Conservation (phyloP, 2,888 invertebrate genomes). For the Perdita meconis region DNA sequence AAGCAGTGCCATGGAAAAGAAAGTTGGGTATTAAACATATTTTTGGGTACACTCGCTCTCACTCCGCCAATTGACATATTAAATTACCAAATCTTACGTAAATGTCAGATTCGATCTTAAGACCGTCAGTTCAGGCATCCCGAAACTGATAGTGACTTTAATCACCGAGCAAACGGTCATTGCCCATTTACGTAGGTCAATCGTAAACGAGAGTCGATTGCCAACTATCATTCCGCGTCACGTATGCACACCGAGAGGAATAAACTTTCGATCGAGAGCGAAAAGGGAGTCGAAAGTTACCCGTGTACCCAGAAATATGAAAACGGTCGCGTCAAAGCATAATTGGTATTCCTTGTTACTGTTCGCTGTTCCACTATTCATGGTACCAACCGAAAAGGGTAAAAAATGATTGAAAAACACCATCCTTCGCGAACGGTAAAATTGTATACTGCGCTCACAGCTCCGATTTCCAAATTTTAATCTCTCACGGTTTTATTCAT, state of each 20-base stretch:
- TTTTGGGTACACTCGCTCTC: not conserved
- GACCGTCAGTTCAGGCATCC: not conserved
- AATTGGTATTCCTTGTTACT: conserved; percentile 18
- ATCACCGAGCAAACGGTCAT: conserved; percentile 2
- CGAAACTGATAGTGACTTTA: conserved; percentile 7
- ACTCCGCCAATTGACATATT: conserved; percentile 2
- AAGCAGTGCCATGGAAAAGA: too few relatives aligned
- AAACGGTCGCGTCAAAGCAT: conserved; percentile 1
- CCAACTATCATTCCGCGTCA: not conserved
- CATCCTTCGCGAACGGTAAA: not conserved
- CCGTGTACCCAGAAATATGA: conserved; percentile 2
- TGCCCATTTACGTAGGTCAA: not conserved
- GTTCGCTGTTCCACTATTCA: not conserved
- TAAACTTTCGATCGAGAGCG: not conserved
- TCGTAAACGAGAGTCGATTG: conserved; percentile 3
- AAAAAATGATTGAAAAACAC: not conserved
- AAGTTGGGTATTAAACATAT: conserved; percentile 7
- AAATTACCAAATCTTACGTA: conserved; percentile 10
- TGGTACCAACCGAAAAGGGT: not conserved
- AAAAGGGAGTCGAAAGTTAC: not conserved
- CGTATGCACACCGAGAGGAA: not conserved
- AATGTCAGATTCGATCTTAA: not conserved
- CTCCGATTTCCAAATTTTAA: not conserved
- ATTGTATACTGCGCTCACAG: conserved; percentile 5
- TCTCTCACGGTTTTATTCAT: not conserved